A percentile compares a stretch with the other conserved stretches of the same genome.
Evolutionary conservation across 2,113 vertebrate genomes (phyloP).

Genomic region (Bambusicola thoracicus): DNA sequence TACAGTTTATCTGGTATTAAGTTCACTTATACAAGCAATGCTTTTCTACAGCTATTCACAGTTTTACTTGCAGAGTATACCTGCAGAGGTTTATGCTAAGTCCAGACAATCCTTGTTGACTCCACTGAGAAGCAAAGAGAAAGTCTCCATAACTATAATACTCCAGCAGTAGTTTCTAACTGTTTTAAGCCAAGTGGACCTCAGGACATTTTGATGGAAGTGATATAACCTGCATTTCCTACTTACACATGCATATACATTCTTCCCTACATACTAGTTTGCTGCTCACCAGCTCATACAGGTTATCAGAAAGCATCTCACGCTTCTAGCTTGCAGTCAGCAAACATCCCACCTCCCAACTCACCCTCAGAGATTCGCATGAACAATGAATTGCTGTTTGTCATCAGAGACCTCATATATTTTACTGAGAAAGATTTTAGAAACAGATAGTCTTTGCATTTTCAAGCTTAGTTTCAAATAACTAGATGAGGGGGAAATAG

Average conservation of each 20-base stretch:
- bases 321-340: background rate
- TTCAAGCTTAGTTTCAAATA: slow-evolving; percentile 15
- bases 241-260: background rate
- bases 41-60: background rate
- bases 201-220: background rate
- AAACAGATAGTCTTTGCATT: background rate
- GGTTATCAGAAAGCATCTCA: background rate
- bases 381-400: background rate
- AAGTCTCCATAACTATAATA: background rate
- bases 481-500: slow-evolving; percentile 7
- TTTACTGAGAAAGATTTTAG: background rate
- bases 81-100: background rate
- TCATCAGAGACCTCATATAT: background rate
- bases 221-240: background rate
- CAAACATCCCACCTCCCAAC: background rate
- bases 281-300: background rate
- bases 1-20: background rate
- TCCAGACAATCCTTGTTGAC: background rate
- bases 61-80: background rate
- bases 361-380: background rate
- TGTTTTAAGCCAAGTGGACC: background rate
- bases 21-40: background rate
- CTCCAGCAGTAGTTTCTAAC: background rate
- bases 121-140: background rate
- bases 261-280: fast-evolving